Percentiles rank a stretch among this genome's conserved stretches.
Evolutionary conservation across 2,113 vertebrate genomes (phyloP).

Genomic region (Zosterops borbonicus): DNA sequence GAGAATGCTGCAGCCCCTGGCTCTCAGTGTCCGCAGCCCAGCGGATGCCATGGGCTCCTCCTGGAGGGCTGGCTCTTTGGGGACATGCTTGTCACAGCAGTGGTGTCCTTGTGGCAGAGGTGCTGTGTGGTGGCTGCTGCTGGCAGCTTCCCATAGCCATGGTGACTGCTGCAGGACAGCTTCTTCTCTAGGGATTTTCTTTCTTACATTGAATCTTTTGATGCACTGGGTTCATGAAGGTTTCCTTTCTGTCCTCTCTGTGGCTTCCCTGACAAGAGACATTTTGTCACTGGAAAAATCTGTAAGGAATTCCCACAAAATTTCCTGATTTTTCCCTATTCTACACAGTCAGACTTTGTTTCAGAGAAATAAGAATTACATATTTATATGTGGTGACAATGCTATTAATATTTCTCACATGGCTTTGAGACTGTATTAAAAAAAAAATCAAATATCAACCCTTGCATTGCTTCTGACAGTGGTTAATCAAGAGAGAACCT

Average conservation of each 20-base stretch:
- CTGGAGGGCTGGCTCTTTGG: background rate
- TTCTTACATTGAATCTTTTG: background rate
- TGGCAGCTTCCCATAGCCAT: background rate
- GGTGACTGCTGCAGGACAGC: background rate
- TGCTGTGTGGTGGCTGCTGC: background rate
- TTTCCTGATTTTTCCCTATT: background rate
- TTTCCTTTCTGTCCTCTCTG: background rate
- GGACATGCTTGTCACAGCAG: background rate
- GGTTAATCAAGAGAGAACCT: background rate
- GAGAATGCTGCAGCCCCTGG: background rate
- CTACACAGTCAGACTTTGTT: background rate
- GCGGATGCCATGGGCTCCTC: background rate
- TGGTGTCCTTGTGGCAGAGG: background rate
- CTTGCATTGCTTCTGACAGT: background rate
- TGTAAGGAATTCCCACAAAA: background rate
- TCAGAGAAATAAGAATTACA: background rate
- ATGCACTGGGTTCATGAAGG: background rate
- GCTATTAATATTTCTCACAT: background rate
- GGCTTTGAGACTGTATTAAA: background rate
- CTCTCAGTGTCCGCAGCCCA: background rate
- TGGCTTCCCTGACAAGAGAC: background rate
- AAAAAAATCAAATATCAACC: background rate
- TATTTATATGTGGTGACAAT: background rate
- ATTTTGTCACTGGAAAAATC: background rate
- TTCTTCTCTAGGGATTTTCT: background rate